These are phyloP conservation scores for Gonatopus flavifemur DNA, from an alignment of 1,140 invertebrate genomes.

Conservation along the genomic window DNA sequence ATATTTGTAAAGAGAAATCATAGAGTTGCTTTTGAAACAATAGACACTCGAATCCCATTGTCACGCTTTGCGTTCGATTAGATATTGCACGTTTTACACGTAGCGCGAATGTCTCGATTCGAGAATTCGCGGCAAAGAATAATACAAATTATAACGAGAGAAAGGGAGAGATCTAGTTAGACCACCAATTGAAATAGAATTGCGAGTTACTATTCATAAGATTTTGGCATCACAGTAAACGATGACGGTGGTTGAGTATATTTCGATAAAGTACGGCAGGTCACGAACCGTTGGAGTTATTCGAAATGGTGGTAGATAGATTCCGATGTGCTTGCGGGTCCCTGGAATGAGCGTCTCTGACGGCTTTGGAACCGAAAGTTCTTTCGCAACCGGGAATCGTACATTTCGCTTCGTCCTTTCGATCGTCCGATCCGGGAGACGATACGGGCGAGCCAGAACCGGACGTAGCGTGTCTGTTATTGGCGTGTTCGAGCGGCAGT, in stretches of 20 bases:
- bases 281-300: constrained; percentile 52
- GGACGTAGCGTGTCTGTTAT: constrained; percentile 16
- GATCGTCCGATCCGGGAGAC: constrained; percentile 32
- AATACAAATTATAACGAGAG: too few relatives aligned
- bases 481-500: constrained; percentile 38
- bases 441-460: constrained; percentile 26
- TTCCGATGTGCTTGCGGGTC: constrained; percentile 57
- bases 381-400: constrained; percentile 64
- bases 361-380: constrained; percentile 63
- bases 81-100: constrained; percentile 42
- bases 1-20: too few relatives aligned
- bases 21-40: too few relatives aligned
- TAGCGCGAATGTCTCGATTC: too few relatives aligned
- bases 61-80: constrained; percentile 17
- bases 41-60: too few relatives aligned
- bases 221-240: constrained; percentile 55
- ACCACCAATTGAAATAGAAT: too few relatives aligned
- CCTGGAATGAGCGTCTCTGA: constrained; percentile 63
- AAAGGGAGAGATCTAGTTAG: too few relatives aligned
- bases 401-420: constrained; percentile 60
- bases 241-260: constrained; percentile 42
- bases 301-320: constrained; percentile 37
- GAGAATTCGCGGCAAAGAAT: too few relatives aligned
- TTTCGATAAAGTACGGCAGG: constrained; percentile 42
- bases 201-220: too few relatives aligned